These are phyloP conservation scores for Tenualosa thibaudeaui DNA, from an alignment of 2,797 vertebrate species.

Conservation along the genomic window DNA sequence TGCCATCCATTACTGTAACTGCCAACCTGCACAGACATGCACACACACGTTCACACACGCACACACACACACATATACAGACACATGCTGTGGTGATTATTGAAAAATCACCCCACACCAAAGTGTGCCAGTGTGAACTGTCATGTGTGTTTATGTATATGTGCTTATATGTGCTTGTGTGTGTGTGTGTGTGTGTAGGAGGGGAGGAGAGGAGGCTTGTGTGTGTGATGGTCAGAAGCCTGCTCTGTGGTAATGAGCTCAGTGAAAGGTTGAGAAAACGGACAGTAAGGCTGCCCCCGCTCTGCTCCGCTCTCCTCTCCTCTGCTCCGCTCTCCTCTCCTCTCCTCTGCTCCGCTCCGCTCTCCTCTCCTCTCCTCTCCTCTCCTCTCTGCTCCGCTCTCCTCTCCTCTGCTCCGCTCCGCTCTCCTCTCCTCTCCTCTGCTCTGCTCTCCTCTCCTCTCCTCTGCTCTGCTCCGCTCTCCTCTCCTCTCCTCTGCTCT, in stretches of 20 bases:
- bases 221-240: background rate
- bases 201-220: background rate
- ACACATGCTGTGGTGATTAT: background rate
- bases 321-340: no score
- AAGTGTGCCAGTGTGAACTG: background rate
- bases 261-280: background rate
- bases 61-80: background rate
- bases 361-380: no score
- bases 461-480: no score
- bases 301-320: no score
- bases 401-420: no score
- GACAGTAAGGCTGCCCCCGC: background rate
- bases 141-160: background rate
- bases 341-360: no score
- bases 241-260: slow-evolving; percentile 9
- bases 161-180: background rate
- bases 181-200: background rate
- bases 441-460: no score
- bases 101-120: background rate
- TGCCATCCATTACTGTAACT: background rate
- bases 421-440: no score
- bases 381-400: no score
- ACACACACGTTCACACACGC: background rate
- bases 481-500: no score
- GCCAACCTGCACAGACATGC: background rate